A percentile compares a stretch with the other conserved stretches of the same genome.
These are phyloP conservation scores for Ophioderma brevispina DNA, from an alignment of 35 echinoderm and acorn worm genomes.

Conservation along the genomic window DNA sequence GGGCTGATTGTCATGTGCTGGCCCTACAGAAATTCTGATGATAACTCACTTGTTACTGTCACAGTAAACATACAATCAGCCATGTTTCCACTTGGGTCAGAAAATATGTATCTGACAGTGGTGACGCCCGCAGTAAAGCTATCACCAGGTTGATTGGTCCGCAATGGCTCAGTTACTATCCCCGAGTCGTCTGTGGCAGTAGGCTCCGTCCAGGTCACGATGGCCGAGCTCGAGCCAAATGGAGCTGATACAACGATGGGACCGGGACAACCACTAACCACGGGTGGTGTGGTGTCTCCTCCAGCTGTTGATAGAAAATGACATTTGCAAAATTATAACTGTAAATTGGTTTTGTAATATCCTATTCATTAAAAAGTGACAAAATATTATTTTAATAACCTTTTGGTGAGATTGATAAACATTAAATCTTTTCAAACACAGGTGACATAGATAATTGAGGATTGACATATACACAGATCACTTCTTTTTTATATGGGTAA, in stretches of 20 bases:
- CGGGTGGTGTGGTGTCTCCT: slow-evolving; percentile 21
- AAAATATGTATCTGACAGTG: slow-evolving; percentile 40
- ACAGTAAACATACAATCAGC: slow-evolving; percentile 52
- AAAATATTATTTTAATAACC: too few species aligned
- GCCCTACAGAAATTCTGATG: too few species aligned
- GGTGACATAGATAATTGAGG: too few species aligned
- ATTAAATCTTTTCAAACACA: too few species aligned
- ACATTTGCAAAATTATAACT: too few species aligned
- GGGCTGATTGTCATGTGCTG: too few species aligned
- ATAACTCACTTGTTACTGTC: slow-evolving; percentile 35
- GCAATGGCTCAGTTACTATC: not conserved
- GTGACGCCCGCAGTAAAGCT: slow-evolving; percentile 50
- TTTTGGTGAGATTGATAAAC: too few species aligned
- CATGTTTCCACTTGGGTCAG: slow-evolving; percentile 39
- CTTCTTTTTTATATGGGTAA: too few species aligned
- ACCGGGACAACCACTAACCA: slow-evolving; percentile 25
- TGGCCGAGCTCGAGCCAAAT: not conserved
- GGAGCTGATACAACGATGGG: slow-evolving; percentile 5
- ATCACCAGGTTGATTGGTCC: slow-evolving; percentile 36
- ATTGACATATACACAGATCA: too few species aligned
- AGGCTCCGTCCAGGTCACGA: slow-evolving; percentile 28
- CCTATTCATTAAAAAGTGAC: too few species aligned
- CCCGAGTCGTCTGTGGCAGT: slow-evolving; percentile 57
- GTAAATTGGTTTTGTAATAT: too few species aligned
- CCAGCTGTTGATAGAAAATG: too few species aligned